A percentile compares a stretch with the other conserved stretches of the same genome.
phyloP scores from a whole-genome alignment of 2,113 vertebrate species.

The Microtus richardsoni region DNA sequence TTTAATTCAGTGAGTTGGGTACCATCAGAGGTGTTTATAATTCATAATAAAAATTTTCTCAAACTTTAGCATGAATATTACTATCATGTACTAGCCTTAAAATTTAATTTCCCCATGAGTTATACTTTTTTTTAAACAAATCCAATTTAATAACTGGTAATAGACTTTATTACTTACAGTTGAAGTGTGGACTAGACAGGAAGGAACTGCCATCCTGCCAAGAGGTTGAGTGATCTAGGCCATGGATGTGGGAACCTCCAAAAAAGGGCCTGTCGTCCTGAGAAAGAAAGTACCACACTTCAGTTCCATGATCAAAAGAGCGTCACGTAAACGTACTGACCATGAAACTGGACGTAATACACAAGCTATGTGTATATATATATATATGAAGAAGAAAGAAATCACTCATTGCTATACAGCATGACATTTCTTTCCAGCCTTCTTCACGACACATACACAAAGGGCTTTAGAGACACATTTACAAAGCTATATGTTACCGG shows the following conservation, averaged over 20 bases:
- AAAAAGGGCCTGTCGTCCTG: conserved; percentile 89
- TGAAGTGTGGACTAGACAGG: conserved; percentile 86
- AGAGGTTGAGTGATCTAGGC: conserved; percentile 86
- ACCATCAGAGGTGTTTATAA: conserved; percentile 26
- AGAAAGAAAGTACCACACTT: conserved; percentile 37
- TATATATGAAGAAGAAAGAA: background rate
- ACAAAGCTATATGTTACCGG: background rate
- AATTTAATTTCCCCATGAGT: conserved; percentile 51
- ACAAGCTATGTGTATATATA: no score
- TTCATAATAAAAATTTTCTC: conserved; percentile 39
- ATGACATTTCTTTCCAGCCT: conserved; percentile 32
- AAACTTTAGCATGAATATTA: conserved; percentile 52
- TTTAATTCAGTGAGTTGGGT: background rate
- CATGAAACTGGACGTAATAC: conserved; percentile 41
- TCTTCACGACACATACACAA: background rate
- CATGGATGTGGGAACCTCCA: conserved; percentile 83
- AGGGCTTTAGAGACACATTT: conserved; percentile 4
- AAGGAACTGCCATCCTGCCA: conserved; percentile 84
- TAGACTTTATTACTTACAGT: conserved; percentile 89
- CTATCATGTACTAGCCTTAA: background rate
- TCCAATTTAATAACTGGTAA: conserved; percentile 52
- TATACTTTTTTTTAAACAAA: conserved; percentile 45
- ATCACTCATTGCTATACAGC: background rate
- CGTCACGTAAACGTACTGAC: conserved; percentile 28
- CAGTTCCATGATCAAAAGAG: conserved; percentile 9